Conservation (phyloP, 2,797 vertebrate genomes). For the Sylvilagus floridanus region DNA sequence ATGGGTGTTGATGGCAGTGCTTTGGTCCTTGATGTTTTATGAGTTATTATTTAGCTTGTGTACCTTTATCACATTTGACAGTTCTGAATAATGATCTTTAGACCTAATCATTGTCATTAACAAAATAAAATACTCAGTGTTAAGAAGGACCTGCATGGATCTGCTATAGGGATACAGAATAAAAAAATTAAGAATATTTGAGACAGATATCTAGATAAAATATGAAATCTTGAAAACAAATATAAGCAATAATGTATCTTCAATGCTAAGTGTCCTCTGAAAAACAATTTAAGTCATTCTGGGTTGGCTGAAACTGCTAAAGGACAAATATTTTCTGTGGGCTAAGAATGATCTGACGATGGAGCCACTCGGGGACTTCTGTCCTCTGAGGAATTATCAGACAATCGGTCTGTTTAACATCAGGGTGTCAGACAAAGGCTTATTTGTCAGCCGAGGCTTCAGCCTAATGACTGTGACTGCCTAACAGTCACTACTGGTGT, state of each 20-base stretch:
- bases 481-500: conserved; percentile 61
- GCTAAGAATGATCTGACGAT: background rate
- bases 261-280: background rate
- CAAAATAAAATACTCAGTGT: conserved; percentile 54
- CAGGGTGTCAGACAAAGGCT: conserved; percentile 46
- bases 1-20: background rate
- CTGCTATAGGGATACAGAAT: conserved; percentile 34
- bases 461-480: conserved; percentile 67
- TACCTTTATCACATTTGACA: conserved; percentile 47
- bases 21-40: conserved; percentile 45
- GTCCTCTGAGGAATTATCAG: conserved; percentile 37
- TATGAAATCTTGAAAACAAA: conserved; percentile 55
- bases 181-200: conserved; percentile 48
- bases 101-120: conserved; percentile 53
- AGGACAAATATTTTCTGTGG: conserved; percentile 39
- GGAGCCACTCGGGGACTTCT: background rate
- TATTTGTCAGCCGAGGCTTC: conserved; percentile 43
- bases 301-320: background rate
- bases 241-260: conserved; percentile 39
- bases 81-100: conserved; percentile 61
- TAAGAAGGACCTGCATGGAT: conserved; percentile 38
- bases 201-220: conserved; percentile 28
- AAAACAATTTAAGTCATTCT: background rate
- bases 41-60: conserved; percentile 27
- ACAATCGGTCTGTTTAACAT: conserved; percentile 72